phyloP scores from a whole-genome alignment of 2,797 vertebrate genomes.

The Odontamblyopus rebecca region DNA sequence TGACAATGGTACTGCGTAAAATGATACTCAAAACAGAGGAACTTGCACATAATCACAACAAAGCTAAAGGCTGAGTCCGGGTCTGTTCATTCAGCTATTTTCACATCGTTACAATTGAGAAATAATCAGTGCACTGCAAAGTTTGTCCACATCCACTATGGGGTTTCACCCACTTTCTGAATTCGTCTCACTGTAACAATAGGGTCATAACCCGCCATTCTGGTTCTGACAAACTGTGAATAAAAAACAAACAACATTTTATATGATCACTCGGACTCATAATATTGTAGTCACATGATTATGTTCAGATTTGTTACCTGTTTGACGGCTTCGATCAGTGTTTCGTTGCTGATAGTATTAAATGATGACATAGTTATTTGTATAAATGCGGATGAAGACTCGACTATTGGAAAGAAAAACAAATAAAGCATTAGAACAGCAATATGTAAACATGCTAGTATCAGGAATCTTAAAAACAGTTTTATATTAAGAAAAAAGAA shows the following conservation, averaged over 20 bases:
- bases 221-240: neutral
- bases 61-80: neutral
- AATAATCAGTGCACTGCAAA: neutral
- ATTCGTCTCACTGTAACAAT: neutral
- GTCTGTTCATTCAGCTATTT: neutral
- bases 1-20: neutral
- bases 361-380: neutral
- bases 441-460: neutral
- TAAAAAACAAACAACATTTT: neutral
- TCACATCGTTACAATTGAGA: neutral
- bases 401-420: neutral
- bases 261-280: neutral
- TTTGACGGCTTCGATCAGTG: neutral
- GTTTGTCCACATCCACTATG: neutral
- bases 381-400: neutral
- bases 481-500: neutral
- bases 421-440: neutral
- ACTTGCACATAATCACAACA: neutral
- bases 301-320: neutral
- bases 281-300: neutral
- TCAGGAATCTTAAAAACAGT: neutral
- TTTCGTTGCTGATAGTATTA: neutral
- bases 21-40: constrained; percentile 1
- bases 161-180: neutral
- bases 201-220: neutral